A percentile compares a stretch with the other conserved stretches of the same genome.
phyloP scores from a whole-genome alignment of 2,888 invertebrate genomes.

The Acanthopleura granulata region DNA sequence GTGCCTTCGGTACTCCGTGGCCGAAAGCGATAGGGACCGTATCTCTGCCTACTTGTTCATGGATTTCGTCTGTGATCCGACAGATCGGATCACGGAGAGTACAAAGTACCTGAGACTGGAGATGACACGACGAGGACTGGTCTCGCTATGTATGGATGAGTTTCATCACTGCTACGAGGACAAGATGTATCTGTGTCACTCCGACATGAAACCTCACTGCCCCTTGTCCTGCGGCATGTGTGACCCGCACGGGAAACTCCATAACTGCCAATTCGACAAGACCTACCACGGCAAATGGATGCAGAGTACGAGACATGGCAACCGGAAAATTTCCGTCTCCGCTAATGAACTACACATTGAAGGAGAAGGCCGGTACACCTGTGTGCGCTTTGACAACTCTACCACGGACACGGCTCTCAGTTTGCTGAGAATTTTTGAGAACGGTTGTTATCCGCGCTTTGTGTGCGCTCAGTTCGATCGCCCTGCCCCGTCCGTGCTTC shows the following conservation, averaged over 20 bases:
- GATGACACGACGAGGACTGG: neutral
- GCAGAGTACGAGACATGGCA: neutral
- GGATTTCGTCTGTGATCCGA: conserved; percentile 17
- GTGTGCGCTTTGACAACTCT: conserved; percentile 10
- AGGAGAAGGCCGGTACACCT: neutral
- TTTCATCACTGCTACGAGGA: neutral
- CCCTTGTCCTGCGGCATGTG: conserved; percentile 18
- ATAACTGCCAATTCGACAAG: neutral
- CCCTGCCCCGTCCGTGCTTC: conserved; percentile 15
- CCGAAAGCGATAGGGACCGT: neutral
- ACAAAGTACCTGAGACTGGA: conserved; percentile 3
- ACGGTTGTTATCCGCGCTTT: conserved; percentile 17
- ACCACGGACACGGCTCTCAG: neutral
- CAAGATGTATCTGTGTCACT: neutral
- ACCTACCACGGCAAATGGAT: conserved; percentile 14
- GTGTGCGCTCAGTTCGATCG: conserved; percentile 7
- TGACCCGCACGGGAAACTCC: neutral
- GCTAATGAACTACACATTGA: neutral
- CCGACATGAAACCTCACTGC: neutral
- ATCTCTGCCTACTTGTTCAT: conserved; percentile 13
- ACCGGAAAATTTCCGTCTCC: neutral
- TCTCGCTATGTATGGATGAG: neutral
- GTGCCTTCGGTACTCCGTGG: neutral
- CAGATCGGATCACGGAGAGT: neutral
- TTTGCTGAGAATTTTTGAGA: neutral